Conservation (phyloP, 23 tunicate species). For the Pegea sp. region DNA sequence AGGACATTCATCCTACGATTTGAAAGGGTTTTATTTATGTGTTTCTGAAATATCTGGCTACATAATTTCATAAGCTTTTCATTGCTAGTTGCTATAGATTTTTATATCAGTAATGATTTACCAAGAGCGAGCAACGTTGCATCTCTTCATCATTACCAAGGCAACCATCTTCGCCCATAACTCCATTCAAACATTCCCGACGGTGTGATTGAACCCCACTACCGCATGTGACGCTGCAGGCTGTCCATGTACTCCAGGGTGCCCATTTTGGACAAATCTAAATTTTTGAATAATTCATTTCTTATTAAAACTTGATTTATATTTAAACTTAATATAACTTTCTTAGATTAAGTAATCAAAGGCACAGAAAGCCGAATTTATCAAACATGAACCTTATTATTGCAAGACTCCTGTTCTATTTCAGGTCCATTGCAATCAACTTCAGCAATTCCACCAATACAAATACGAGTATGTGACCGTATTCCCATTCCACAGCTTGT, state of each 20-base stretch:
- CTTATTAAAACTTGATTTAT: too few species aligned
- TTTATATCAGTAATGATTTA: constrained; percentile 3
- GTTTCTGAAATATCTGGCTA: too few species aligned
- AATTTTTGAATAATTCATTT: too few species aligned
- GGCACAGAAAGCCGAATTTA: too few species aligned
- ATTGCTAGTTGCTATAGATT: background rate
- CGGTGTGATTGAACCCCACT: background rate
- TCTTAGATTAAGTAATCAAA: too few species aligned
- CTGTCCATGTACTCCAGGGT: constrained; percentile 7
- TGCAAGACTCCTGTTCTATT: constrained; percentile 2
- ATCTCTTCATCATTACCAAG: constrained; percentile 2
- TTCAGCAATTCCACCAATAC: constrained; percentile 5
- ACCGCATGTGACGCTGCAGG: constrained; percentile 14
- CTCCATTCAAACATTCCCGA: constrained; percentile 13
- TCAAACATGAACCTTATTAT: constrained; percentile 3
- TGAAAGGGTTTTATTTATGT: background rate
- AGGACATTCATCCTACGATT: background rate
- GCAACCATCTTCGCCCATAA: constrained; percentile 27
- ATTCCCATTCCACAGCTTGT: constrained; percentile 15
- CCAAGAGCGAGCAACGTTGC: constrained; percentile 6
- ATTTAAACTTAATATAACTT: too few species aligned
- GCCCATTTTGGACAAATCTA: background rate
- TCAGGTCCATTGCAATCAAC: constrained; percentile 8
- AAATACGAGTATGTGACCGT: constrained; percentile 4
- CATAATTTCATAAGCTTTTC: too few species aligned